These are phyloP conservation scores for Hormaphis cornu DNA, from an alignment of 1,140 invertebrate genomes.

Conservation along the genomic window DNA sequence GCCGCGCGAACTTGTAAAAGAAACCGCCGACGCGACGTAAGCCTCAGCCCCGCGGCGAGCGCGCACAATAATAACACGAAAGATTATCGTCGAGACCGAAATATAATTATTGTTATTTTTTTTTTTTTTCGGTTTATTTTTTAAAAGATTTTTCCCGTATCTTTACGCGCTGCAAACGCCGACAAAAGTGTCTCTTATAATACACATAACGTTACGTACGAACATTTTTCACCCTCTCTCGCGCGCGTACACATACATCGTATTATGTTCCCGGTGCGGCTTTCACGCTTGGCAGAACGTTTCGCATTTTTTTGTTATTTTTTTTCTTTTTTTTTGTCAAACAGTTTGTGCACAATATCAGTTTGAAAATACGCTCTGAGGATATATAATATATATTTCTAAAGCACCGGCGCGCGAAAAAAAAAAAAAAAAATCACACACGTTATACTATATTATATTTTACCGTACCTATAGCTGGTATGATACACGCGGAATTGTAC, in stretches of 20 bases:
- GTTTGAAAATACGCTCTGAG: constrained; percentile 7
- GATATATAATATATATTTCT: neutral
- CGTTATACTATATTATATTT: no score
- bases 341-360: neutral
- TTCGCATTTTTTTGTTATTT: neutral
- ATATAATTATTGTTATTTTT: constrained; percentile 37
- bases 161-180: neutral
- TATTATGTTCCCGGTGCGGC: neutral
- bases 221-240: constrained; percentile 10
- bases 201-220: no score
- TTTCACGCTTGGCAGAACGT: constrained; percentile 21
- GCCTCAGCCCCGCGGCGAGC: neutral
- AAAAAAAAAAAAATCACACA: neutral
- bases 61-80: neutral
- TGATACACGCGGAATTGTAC: constrained; percentile 9
- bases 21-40: constrained; percentile 4
- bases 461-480: no score
- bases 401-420: neutral
- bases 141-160: constrained; percentile 13
- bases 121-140: constrained; percentile 41
- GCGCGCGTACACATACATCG: neutral
- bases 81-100: constrained; percentile 22
- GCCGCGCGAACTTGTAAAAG: constrained; percentile 22
- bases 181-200: constrained; percentile 30
- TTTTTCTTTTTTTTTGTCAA: neutral